phyloP scores from a whole-genome alignment of 1,140 invertebrate species.

The Drosophila mayri region DNA sequence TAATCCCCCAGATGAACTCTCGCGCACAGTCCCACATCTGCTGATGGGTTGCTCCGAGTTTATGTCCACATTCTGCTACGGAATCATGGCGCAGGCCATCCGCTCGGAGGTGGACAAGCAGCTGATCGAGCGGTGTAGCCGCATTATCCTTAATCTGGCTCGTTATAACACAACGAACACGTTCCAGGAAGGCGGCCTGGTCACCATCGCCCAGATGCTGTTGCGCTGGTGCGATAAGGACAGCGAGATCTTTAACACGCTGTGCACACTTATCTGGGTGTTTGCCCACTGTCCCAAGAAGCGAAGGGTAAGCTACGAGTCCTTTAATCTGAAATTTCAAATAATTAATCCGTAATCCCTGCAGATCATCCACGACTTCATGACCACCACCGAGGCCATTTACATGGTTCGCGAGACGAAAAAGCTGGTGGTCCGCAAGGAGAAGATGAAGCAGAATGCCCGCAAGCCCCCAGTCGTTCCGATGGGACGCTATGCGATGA shows the following conservation, averaged over 20 bases:
- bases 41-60: constrained; percentile 80
- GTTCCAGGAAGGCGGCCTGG: constrained; percentile 77
- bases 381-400: constrained; percentile 79
- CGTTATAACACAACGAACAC: constrained; percentile 79
- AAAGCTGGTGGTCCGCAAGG: constrained; percentile 81
- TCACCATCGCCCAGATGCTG: constrained; percentile 85
- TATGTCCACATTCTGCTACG: constrained; percentile 81
- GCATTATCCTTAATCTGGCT: constrained; percentile 83
- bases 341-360: not conserved
- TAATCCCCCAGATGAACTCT: constrained; percentile 71
- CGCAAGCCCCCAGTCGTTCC: constrained; percentile 54
- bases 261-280: constrained; percentile 88
- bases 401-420: constrained; percentile 83
- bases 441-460: constrained; percentile 82
- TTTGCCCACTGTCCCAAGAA: constrained; percentile 87
- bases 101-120: constrained; percentile 84
- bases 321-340: not conserved
- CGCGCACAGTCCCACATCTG: constrained; percentile 79
- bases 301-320: constrained; percentile 82
- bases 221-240: constrained; percentile 88
- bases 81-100: constrained; percentile 84
- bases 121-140: constrained; percentile 81
- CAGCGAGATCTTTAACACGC: constrained; percentile 86
- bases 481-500: constrained; percentile 31
- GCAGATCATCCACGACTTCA: constrained; percentile 79